Evolutionary conservation across 2,888 invertebrate genomes (phyloP), one percentile per base, ranked within the genome.

Genomic region (Volucella inflata): DNA sequence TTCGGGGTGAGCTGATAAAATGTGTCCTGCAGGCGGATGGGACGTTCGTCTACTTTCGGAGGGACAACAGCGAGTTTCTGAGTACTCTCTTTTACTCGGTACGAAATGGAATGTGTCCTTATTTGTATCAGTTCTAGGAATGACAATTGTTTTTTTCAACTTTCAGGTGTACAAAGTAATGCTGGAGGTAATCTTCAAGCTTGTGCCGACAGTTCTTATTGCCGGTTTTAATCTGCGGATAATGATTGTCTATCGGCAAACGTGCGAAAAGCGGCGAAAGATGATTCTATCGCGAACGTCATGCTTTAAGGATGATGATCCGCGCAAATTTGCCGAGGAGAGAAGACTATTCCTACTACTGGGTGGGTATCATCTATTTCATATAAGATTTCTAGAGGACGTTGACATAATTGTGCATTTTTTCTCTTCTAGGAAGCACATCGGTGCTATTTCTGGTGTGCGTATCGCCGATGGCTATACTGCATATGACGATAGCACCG

Each of bases 401-500:
- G 16, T 17, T 17, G n/a, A 51, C 46, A 16, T 44, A 30, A 21
- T 16, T n/a, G 40, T 17, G 38, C 17, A 40, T 42, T 60, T 57
- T 76, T 65, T 46, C 50, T 50, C 70, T 82, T 75, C 10, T 57
- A 91, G 90, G 92, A 40, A 95, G 94, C 79, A 95, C 95, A 4
- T 95, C 95, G 87, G 94, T 95, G 65, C 90, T 95, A 53, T 95
- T 95, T 90, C 92, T 95, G 62, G 93, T 95, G 16, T 95, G 95
- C 90, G 95, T 95, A 42, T 95, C 95, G 14, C 95, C 95, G 0
- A 95, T 95, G 95, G 95, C 95, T 70, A 94, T 95, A 87, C 92
- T 95, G 12, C 95, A 95, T 88, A 94, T 95, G 87, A 95, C 95
- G 11, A 92, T 95, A 87, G 94, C 94, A 42, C 94, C 95, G 87